phyloP scores from a whole-genome alignment of 2,888 invertebrate genomes.

The Eilema griseolum region DNA sequence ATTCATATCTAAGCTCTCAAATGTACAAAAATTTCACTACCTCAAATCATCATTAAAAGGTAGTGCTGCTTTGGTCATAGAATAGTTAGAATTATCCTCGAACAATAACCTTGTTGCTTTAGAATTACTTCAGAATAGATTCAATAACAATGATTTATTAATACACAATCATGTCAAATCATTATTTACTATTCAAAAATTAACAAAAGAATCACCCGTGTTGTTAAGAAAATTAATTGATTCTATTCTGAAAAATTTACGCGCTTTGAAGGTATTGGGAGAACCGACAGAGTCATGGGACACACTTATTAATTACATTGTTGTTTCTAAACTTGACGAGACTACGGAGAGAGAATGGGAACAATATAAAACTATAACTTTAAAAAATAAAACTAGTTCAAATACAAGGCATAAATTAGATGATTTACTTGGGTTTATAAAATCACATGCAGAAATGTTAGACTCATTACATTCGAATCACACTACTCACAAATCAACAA shows the following conservation, averaged over 20 bases:
- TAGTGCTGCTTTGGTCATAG: no score
- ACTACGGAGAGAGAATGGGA: conserved; percentile 5
- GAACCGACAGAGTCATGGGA: conserved; percentile 11
- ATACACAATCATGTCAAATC: no score
- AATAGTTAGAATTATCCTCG: no score
- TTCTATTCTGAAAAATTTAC: not conserved
- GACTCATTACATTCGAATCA: not conserved
- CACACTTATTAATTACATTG: conserved; percentile 11
- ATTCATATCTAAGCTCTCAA: no score
- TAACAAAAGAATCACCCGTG: conserved; percentile 2
- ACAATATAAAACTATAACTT: conserved; percentile 3
- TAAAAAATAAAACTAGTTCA: not conserved
- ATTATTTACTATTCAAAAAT: not conserved
- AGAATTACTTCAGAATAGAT: no score
- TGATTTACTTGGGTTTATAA: conserved; percentile 5
- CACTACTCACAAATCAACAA: no score
- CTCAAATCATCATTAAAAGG: no score
- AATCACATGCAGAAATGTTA: not conserved
- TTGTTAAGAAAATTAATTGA: not conserved
- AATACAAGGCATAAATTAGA: not conserved
- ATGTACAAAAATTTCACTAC: no score
- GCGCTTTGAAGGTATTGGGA: not conserved
- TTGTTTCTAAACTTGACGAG: conserved; percentile 5
- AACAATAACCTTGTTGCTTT: no score
- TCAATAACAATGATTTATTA: no score